These are phyloP conservation scores for Nycticryphes semicollaris DNA, from an alignment of 2,113 vertebrate species.

Conservation along the genomic window DNA sequence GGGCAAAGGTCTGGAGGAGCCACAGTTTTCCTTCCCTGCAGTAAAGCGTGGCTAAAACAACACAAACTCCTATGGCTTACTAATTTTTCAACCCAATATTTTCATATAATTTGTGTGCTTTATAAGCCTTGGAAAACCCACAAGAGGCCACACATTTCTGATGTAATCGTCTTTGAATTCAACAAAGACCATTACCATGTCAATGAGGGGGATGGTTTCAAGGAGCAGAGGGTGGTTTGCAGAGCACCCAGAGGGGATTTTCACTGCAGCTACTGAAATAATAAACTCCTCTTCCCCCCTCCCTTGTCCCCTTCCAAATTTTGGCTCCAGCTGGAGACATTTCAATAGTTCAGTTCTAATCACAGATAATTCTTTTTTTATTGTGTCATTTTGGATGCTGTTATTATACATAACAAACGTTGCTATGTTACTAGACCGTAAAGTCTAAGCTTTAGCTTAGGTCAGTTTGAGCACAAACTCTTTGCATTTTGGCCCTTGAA, in stretches of 20 bases:
- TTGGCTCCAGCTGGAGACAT: slow-evolving; percentile 66
- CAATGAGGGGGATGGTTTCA: slow-evolving; percentile 74
- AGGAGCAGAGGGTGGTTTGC: slow-evolving; percentile 61
- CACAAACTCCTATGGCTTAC: slow-evolving; percentile 81
- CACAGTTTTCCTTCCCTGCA: slow-evolving; percentile 76
- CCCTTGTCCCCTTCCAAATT: slow-evolving; percentile 39
- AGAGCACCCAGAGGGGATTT: slow-evolving; percentile 78
- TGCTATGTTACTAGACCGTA: slow-evolving; percentile 52
- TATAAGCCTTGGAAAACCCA: slow-evolving; percentile 80
- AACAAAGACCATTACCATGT: slow-evolving; percentile 82
- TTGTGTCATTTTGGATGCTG: slow-evolving; percentile 72
- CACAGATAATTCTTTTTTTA: slow-evolving; percentile 78
- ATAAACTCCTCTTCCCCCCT: slow-evolving; percentile 72
- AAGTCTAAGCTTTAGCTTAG: slow-evolving; percentile 3
- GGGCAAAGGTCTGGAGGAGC: slow-evolving; percentile 66
- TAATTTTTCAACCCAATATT: slow-evolving; percentile 85
- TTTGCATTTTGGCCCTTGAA: slow-evolving; percentile 4
- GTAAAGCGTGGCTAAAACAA: slow-evolving; percentile 83
- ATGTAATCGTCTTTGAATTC: slow-evolving; percentile 87
- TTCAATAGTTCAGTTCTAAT: slow-evolving; percentile 72
- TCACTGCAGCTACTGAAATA: slow-evolving; percentile 82
- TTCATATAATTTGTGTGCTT: slow-evolving; percentile 83
- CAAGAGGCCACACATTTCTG: slow-evolving; percentile 79
- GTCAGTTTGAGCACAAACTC: slow-evolving; percentile 3
- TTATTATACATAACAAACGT: slow-evolving; percentile 66